Evolutionary conservation across 2,797 vertebrate species (phyloP).

Genomic region (Decapterus maruadsi): DNA sequence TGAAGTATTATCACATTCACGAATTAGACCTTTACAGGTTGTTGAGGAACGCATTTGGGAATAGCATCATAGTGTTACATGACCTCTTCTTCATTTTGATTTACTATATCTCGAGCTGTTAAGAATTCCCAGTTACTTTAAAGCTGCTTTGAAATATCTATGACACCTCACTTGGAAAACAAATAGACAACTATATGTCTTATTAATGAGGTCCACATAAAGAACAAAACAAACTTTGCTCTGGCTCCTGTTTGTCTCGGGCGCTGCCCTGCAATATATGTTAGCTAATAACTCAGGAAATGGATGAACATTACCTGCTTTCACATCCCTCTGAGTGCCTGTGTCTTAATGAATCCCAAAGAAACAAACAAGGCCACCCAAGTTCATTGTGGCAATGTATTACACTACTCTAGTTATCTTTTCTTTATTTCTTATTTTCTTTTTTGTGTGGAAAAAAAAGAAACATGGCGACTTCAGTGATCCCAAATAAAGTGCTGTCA

Average conservation of each 20-base stretch:
- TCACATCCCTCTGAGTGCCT: conserved; percentile 40
- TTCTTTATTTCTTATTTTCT: neutral
- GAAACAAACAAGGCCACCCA: conserved; percentile 46
- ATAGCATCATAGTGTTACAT: neutral
- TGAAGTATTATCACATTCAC: neutral
- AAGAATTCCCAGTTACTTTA: conserved; percentile 12
- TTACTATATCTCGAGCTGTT: neutral
- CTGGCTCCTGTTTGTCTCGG: conserved; percentile 17
- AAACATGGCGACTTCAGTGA: conserved; percentile 18
- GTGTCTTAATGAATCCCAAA: conserved; percentile 51
- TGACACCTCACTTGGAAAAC: neutral
- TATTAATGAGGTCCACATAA: neutral
- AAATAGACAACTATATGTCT: neutral
- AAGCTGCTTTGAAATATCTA: conserved; percentile 2
- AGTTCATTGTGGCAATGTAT: conserved; percentile 54
- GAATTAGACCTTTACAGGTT: neutral
- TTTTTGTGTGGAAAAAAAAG: conserved; percentile 17
- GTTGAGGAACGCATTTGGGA: neutral
- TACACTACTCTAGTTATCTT: conserved; percentile 8
- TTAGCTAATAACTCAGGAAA: conserved; percentile 32
- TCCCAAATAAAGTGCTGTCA: conserved; percentile 34
- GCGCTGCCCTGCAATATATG: neutral
- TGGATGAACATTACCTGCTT: conserved; percentile 36
- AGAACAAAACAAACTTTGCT: conserved; percentile 18
- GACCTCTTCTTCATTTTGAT: neutral